Percentiles rank a stretch among this genome's conserved stretches.
Evolutionary conservation across 2,888 invertebrate genomes (phyloP).

Genomic region (Leptinotarsa peninsularis): DNA sequence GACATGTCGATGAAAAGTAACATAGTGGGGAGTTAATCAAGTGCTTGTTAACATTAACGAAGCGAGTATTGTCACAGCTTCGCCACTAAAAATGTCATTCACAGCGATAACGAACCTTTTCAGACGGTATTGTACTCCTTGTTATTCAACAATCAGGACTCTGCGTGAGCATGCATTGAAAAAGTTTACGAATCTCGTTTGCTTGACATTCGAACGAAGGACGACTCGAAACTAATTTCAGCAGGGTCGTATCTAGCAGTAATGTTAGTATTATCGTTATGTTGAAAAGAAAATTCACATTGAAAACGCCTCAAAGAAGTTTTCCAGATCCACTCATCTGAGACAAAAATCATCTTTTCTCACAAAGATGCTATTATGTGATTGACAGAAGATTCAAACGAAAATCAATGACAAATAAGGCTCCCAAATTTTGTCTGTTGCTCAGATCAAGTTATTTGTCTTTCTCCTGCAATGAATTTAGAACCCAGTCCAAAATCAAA

Average conservation of each 20-base stretch:
- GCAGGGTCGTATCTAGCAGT: not conserved
- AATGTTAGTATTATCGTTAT: no score
- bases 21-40: constrained; percentile 63
- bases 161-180: constrained; percentile 42
- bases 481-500: no score
- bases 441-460: no score
- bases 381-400: no score
- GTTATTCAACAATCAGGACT: constrained; percentile 46
- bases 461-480: no score
- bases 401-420: no score
- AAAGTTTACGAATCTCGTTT: constrained; percentile 33
- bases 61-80: constrained; percentile 60
- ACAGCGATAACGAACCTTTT: constrained; percentile 63
- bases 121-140: constrained; percentile 53
- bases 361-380: no score
- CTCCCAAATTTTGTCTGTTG: no score
- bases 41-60: constrained; percentile 65
- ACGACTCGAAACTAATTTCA: constrained; percentile 4
- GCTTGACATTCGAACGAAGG: constrained; percentile 24
- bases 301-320: no score
- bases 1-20: constrained; percentile 8
- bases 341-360: no score
- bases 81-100: constrained; percentile 62
- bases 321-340: no score
- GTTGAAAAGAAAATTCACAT: no score